Percentiles rank a stretch among this genome's conserved stretches.
Conservation (phyloP, 1,140 invertebrate genomes). For the Camponotus vicinus region DNA sequence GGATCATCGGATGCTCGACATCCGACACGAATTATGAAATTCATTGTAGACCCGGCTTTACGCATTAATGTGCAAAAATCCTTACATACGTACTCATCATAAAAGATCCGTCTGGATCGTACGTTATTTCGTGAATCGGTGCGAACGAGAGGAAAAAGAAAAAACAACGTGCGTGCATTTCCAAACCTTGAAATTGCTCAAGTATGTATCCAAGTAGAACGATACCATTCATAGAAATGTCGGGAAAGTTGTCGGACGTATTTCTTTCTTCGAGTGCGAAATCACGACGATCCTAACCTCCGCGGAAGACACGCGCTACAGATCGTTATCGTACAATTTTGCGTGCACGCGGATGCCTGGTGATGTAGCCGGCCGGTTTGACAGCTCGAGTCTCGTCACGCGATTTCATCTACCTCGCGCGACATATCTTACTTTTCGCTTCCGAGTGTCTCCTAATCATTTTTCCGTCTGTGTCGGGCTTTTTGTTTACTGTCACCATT, state of each 20-base stretch:
- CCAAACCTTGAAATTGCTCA: neutral
- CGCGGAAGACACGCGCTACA: neutral
- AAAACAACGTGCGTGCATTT: neutral
- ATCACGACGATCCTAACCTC: neutral
- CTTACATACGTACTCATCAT: too few relatives aligned
- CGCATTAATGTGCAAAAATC: too few relatives aligned
- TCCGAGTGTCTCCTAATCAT: neutral
- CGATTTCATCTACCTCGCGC: neutral
- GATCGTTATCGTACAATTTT: neutral
- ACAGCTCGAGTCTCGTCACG: too few relatives aligned
- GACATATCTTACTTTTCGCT: too few relatives aligned
- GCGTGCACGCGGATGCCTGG: neutral
- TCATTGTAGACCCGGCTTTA: too few relatives aligned
- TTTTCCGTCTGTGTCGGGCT: neutral
- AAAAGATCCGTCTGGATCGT: neutral
- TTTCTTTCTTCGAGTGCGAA: neutral
- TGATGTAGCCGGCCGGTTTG: neutral
- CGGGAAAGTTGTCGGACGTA: neutral
- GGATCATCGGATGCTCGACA: too few relatives aligned
- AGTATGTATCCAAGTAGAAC: neutral
- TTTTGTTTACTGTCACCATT: conserved; percentile 5
- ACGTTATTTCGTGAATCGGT: neutral
- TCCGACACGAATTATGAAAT: too few relatives aligned
- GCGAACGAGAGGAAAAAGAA: neutral
- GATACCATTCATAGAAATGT: neutral